Conservation (phyloP, 2,113 vertebrate genomes). For the Anolis sagrei region DNA sequence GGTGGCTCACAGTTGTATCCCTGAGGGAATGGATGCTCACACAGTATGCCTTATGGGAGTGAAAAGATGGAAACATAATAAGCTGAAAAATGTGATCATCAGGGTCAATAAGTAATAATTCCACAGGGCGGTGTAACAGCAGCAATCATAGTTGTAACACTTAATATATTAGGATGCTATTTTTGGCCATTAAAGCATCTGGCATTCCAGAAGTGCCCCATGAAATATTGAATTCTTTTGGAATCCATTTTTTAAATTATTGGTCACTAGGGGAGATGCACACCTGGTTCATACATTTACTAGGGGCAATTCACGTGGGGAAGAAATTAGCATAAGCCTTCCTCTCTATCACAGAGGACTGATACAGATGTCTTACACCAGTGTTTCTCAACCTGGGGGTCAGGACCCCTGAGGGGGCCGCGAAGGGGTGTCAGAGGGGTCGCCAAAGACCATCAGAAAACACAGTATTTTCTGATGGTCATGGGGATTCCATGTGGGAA, state of each 20-base stretch:
- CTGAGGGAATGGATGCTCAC: neutral
- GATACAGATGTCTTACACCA: neutral
- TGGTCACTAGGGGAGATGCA: neutral
- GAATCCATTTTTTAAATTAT: neutral
- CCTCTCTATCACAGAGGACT: neutral
- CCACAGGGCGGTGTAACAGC: neutral
- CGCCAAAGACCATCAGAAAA: too few relatives aligned
- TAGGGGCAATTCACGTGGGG: neutral
- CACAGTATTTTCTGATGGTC: too few relatives aligned
- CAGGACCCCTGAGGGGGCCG: too few relatives aligned
- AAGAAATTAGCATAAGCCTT: neutral
- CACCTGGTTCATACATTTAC: neutral
- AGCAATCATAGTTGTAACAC: neutral
- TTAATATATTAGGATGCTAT: neutral
- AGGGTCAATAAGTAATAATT: slow-evolving; percentile 13
- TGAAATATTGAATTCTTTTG: neutral
- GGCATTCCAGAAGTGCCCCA: neutral
- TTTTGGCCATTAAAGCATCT: neutral
- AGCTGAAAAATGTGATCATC: neutral
- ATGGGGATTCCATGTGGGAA: too few relatives aligned
- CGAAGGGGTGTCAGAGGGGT: too few relatives aligned
- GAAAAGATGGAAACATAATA: neutral
- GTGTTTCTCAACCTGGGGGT: too few relatives aligned
- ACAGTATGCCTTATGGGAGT: neutral
- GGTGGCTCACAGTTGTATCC: neutral